These are phyloP conservation scores for Acleris literana DNA, from an alignment of 2,888 invertebrate genomes.

Conservation along the genomic window DNA sequence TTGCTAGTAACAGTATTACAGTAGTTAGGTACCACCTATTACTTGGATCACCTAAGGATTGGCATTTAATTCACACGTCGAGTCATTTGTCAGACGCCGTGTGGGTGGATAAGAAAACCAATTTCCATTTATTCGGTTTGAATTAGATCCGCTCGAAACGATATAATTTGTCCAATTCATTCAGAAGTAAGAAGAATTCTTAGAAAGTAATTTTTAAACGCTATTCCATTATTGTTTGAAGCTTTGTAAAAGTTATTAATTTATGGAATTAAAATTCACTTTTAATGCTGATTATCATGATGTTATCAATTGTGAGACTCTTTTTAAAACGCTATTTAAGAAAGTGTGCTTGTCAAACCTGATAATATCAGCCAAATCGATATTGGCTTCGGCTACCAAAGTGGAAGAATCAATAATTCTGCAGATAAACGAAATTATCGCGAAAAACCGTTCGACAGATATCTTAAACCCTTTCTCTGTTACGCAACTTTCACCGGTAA, in stretches of 20 bases:
- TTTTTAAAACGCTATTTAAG: too few species aligned
- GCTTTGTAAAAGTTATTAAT: too few species aligned
- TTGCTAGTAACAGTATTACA: not conserved
- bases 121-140: not conserved
- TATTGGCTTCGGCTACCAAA: not conserved
- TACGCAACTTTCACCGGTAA: constrained; percentile 19
- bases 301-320: too few species aligned
- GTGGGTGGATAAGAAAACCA: constrained; percentile 15
- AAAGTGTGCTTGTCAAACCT: too few species aligned
- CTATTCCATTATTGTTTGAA: too few species aligned
- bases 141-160: not conserved
- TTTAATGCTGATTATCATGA: too few species aligned
- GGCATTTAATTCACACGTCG: not conserved
- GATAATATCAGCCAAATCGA: too few species aligned
- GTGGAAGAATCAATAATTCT: constrained; percentile 16
- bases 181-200: not conserved
- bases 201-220: not conserved
- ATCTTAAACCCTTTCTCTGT: constrained; percentile 10
- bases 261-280: too few species aligned
- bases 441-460: constrained; percentile 3
- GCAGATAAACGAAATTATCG: constrained; percentile 4
- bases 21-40: not conserved
- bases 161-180: not conserved
- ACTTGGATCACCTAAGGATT: not conserved
- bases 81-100: constrained; percentile 3